Conservation (phyloP, 2,113 vertebrate genomes). For the Ramphastos sulfuratus region DNA sequence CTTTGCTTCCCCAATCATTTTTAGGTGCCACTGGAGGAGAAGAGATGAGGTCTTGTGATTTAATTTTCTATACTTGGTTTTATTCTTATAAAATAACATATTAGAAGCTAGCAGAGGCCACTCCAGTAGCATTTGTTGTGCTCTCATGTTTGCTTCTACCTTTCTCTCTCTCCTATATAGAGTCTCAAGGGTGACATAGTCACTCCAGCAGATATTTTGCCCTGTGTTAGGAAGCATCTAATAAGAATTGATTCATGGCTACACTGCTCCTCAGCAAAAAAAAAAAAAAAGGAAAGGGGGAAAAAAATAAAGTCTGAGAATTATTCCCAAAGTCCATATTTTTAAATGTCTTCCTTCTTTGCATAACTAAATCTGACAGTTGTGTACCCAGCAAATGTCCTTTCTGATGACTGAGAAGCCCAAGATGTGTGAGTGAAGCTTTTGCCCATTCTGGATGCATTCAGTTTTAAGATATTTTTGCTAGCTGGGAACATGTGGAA, state of each 20-base stretch:
- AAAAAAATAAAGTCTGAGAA: neutral
- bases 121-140: neutral
- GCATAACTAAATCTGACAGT: neutral
- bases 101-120: neutral
- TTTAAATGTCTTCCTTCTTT: neutral
- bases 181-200: neutral
- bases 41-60: neutral
- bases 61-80: neutral
- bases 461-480: neutral
- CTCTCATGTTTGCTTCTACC: neutral
- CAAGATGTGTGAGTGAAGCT: neutral
- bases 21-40: neutral
- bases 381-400: neutral
- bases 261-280: neutral
- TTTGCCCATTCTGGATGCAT: neutral
- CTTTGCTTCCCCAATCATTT: neutral
- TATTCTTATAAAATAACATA: neutral
- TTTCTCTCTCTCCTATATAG: neutral
- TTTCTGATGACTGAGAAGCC: neutral
- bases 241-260: neutral
- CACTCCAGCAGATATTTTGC: neutral
- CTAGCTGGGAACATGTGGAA: neutral
- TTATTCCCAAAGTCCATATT: neutral
- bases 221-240: neutral
- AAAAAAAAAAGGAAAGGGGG: neutral